Evolutionary conservation across 2,797 vertebrate genomes (phyloP), one percentile per base, ranked within the genome.

Genomic region (Mormyrops boulengeri): DNA sequence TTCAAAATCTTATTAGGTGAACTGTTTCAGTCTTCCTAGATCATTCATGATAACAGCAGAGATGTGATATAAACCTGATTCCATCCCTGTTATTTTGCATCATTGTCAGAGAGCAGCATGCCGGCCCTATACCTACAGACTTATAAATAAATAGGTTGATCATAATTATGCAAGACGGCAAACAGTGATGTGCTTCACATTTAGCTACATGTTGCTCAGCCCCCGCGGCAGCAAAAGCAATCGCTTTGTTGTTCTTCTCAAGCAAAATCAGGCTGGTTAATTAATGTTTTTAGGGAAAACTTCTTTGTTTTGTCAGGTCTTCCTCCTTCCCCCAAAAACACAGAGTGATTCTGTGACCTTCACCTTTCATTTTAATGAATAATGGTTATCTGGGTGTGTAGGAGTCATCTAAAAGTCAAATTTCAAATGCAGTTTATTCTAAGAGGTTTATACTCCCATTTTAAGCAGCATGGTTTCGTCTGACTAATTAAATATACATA

Each of bases 251-350:
- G 38, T n/a, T 88, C 26, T 93, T 90, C 92, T 91, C 94, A 93
- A 92, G 93, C 92, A 91, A 95, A 93, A 91, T 90, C 92, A 89
- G 92, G 91, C 93, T 26, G 86, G 90, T 94, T 94, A 93, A 94
- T 96, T 94, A 93, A 94, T 93, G 93, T 92, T 92, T 94, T 90
- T n/a, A 73, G n/a, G 47, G 41, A 53, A 52, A 53, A 50, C 88
- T 34, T 22, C 2, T 14, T 34, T 73, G 38, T 50, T 50, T 50
- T 88, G 4, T 47, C 41, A 14, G 30, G 34, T 30, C 30, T 87
- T 87, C 19, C 11, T 38, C 30, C 11, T 50, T 60, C 55, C 7
- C 53, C 7, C 44, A 17, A 5, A 60, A 60, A 87, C 5, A 57
- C 12, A 19, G 26, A 57, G 50, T 55, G 50, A 47, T 3, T 47